Percentiles rank a stretch among this genome's conserved stretches.
Conservation (phyloP, 2,113 vertebrate species). For the Castor canadensis region DNA sequence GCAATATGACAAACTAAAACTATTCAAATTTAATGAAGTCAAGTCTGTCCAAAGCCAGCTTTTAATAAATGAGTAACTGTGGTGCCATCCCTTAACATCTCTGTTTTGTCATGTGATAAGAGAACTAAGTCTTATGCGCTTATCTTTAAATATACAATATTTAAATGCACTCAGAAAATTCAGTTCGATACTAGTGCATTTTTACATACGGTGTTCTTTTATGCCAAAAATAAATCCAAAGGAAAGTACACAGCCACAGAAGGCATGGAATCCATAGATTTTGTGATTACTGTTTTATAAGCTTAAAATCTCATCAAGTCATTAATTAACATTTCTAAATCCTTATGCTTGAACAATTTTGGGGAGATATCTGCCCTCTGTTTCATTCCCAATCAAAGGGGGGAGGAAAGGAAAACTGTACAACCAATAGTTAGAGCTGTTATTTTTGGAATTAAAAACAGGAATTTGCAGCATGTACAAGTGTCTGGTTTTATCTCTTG, state of each 20-base stretch:
- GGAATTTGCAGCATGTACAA: background rate
- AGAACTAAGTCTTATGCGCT: background rate
- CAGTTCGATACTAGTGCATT: background rate
- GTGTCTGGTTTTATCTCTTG: conserved; percentile 7
- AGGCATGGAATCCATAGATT: background rate
- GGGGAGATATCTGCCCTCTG: background rate
- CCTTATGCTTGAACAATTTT: conserved; percentile 29
- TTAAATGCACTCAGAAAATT: conserved; percentile 32
- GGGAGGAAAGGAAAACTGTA: background rate
- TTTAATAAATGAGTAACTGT: conserved; percentile 21
- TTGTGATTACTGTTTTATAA: conserved; percentile 18
- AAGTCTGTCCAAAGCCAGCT: background rate
- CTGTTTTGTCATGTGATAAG: background rate
- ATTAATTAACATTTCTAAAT: background rate
- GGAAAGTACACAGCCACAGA: background rate
- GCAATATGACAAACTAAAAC: background rate
- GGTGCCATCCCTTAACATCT: background rate
- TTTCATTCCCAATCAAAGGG: background rate
- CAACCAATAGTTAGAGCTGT: background rate
- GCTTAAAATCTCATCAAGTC: conserved; percentile 4
- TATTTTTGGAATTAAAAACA: conserved; percentile 61
- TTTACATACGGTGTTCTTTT: conserved; percentile 10
- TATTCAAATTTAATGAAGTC: conserved; percentile 36
- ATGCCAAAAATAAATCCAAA: background rate
- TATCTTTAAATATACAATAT: background rate